These are phyloP conservation scores for Aplodontia rufa DNA, from an alignment of 2,113 vertebrate genomes.

Conservation along the genomic window DNA sequence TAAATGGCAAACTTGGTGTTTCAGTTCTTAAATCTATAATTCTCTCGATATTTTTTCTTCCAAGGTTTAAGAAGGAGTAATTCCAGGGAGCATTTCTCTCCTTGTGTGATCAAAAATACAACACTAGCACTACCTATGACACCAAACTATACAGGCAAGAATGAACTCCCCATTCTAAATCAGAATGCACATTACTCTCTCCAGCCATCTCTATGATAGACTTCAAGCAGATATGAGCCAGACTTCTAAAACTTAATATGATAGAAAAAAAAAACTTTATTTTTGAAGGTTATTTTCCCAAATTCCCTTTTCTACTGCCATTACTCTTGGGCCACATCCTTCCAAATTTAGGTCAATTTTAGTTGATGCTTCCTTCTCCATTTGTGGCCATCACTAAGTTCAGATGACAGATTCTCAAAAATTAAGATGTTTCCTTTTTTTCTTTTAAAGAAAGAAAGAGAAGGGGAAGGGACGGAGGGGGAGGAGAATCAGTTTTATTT, in stretches of 20 bases:
- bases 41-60: constrained; percentile 11
- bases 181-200: background rate
- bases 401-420: background rate
- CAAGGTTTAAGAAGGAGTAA: constrained; percentile 1
- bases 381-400: background rate
- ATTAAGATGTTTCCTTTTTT: background rate
- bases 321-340: background rate
- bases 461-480: too few relatives aligned
- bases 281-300: constrained; percentile 23
- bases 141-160: background rate
- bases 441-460: too few relatives aligned
- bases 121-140: background rate
- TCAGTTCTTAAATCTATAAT: background rate
- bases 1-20: constrained; percentile 13
- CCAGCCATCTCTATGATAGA: background rate
- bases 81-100: background rate
- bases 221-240: background rate
- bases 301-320: background rate
- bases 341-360: background rate
- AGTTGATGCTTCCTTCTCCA: background rate
- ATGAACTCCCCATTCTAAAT: background rate
- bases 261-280: background rate
- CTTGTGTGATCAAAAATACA: background rate
- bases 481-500: too few relatives aligned
- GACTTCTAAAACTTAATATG: background rate